These are phyloP conservation scores for Vipera latastei DNA, from an alignment of 2,797 vertebrate species.

Conservation along the genomic window DNA sequence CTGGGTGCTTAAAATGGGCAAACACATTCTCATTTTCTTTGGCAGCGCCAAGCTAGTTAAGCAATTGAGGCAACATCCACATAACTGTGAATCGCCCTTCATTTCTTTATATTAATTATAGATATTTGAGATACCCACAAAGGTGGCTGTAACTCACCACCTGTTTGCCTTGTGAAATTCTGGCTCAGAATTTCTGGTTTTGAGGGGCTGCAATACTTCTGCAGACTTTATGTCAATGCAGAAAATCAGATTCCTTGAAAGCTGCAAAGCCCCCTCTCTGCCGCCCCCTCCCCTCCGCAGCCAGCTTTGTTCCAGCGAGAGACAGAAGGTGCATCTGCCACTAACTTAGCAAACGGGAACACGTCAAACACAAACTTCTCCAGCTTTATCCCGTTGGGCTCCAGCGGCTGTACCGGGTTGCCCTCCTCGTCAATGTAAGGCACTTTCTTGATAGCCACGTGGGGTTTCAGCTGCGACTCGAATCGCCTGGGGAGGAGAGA, in stretches of 20 bases:
- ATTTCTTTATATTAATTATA: background rate
- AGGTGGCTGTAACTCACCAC: background rate
- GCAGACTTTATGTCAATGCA: background rate
- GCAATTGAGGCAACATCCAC: background rate
- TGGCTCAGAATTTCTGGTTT: background rate
- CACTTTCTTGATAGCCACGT: slow-evolving; percentile 92
- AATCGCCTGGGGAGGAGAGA: slow-evolving; percentile 71
- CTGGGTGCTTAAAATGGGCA: background rate
- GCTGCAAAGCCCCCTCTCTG: background rate
- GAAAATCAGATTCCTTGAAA: background rate
- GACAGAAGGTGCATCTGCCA: slow-evolving; percentile 8
- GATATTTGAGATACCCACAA: background rate
- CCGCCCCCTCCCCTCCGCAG: no score
- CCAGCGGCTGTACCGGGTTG: slow-evolving; percentile 79
- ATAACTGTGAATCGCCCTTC: background rate
- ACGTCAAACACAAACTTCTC: slow-evolving; percentile 98
- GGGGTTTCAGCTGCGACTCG: slow-evolving; percentile 78
- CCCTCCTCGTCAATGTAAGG: slow-evolving; percentile 84
- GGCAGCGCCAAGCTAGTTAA: background rate
- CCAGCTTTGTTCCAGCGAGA: no score
- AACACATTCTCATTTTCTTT: background rate
- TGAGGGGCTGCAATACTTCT: background rate
- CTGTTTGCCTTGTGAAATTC: background rate
- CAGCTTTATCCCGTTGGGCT: slow-evolving; percentile 94
- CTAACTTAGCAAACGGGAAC: slow-evolving; percentile 90